A percentile compares a stretch with the other conserved stretches of the same genome.
phyloP scores from a whole-genome alignment of 2,797 vertebrate genomes.

The Glossophaga mutica region DNA sequence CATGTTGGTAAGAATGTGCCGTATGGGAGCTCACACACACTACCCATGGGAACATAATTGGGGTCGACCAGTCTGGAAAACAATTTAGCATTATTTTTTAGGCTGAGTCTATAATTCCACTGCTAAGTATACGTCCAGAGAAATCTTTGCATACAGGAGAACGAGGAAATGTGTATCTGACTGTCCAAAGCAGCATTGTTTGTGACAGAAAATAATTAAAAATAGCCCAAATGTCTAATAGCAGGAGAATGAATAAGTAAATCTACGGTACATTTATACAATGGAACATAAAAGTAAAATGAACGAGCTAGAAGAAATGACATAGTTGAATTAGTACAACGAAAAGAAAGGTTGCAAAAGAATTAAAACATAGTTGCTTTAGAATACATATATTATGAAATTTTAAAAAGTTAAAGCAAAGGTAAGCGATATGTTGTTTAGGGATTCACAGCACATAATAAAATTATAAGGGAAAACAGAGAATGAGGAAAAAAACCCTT shows the following conservation, averaged over 20 bases:
- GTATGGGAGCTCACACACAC: not conserved
- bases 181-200: not conserved
- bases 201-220: not conserved
- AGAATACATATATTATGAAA: not conserved
- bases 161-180: not conserved
- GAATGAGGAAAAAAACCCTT: not conserved
- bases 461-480: slow-evolving; percentile 2
- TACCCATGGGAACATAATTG: not conserved
- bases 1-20: not conserved
- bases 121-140: not conserved
- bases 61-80: not conserved
- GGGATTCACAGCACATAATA: not conserved
- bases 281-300: not conserved
- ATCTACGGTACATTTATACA: not conserved
- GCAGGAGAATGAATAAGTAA: not conserved
- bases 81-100: not conserved
- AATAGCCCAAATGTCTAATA: not conserved
- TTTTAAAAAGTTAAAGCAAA: not conserved
- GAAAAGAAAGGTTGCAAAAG: not conserved
- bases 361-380: not conserved
- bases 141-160: not conserved
- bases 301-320: not conserved
- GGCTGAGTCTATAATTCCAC: not conserved
- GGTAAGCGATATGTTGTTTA: not conserved
- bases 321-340: not conserved